A percentile compares a stretch with the other conserved stretches of the same genome.
Evolutionary conservation across 2,113 vertebrate species (phyloP).

Genomic region (Trinectes maculatus): DNA sequence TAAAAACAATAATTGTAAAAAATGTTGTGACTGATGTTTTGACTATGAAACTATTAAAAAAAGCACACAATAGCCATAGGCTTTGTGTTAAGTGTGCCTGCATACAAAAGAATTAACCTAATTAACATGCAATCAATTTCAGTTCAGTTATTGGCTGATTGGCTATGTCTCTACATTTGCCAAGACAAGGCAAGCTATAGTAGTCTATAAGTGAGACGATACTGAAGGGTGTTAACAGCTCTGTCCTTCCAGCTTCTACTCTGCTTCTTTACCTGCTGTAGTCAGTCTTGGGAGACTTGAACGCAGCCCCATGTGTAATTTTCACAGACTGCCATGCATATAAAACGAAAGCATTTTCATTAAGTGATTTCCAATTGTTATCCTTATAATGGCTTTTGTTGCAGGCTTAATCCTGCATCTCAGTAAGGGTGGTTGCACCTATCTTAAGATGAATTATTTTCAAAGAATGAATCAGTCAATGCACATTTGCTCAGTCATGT

Average conservation of each 20-base stretch:
- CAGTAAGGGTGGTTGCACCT: conserved; percentile 23
- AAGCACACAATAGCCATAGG: too few relatives aligned
- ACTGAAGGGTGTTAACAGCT: neutral
- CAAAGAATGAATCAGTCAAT: conserved; percentile 24
- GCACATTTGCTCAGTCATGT: conserved; percentile 30
- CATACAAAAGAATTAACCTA: too few relatives aligned
- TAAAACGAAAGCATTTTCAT: conserved; percentile 46
- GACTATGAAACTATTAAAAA: too few relatives aligned
- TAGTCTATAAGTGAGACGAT: conserved; percentile 1
- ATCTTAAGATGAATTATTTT: conserved; percentile 25
- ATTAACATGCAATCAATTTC: too few relatives aligned
- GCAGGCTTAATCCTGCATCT: conserved; percentile 49
- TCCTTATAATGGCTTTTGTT: conserved; percentile 37
- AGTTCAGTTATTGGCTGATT: too few relatives aligned
- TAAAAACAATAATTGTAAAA: too few relatives aligned
- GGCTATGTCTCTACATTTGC: too few relatives aligned
- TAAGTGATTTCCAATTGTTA: conserved; percentile 47
- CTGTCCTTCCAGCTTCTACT: conserved; percentile 7
- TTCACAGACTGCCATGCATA: conserved; percentile 43
- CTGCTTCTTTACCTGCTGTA: conserved; percentile 1
- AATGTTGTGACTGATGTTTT: too few relatives aligned
- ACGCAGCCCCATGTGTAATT: conserved; percentile 23
- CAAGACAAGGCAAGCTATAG: neutral
- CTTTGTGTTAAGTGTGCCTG: too few relatives aligned
- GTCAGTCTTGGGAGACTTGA: conserved; percentile 20